Conservation (phyloP, 2,888 invertebrate genomes). For the Cephus runcator region DNA sequence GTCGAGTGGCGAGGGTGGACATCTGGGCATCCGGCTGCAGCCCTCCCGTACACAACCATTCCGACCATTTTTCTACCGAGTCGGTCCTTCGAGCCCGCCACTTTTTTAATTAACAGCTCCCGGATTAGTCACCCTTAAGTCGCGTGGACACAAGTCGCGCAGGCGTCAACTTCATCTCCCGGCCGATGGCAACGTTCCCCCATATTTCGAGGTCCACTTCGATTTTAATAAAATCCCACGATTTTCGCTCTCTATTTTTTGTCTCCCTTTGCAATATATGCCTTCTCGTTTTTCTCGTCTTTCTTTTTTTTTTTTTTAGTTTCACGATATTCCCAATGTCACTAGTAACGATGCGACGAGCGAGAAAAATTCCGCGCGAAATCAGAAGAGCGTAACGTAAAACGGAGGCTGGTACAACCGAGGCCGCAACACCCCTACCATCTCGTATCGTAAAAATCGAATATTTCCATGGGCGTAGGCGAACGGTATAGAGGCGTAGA, state of each 20-base stretch:
- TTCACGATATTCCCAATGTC: slow-evolving; percentile 4
- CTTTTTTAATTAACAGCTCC: slow-evolving; percentile 23
- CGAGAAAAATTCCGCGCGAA: slow-evolving; percentile 10
- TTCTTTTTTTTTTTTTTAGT: neutral
- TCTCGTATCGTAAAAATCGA: slow-evolving; percentile 59
- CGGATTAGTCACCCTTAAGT: slow-evolving; percentile 19
- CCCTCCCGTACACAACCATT: slow-evolving; percentile 7
- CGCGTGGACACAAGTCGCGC: slow-evolving; percentile 7
- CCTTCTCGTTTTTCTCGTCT: neutral
- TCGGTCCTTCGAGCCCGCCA: slow-evolving; percentile 14
- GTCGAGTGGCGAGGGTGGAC: slow-evolving; percentile 34
- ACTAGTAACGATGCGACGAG: slow-evolving; percentile 9
- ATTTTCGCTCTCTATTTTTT: neutral
- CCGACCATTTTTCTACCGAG: slow-evolving; percentile 7
- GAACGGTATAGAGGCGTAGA: slow-evolving; percentile 42
- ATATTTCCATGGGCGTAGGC: slow-evolving; percentile 54
- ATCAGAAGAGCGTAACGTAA: slow-evolving; percentile 30
- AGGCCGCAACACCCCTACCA: slow-evolving; percentile 23
- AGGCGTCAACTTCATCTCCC: neutral
- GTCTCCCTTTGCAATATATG: neutral
- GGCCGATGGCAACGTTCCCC: neutral
- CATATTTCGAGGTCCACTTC: neutral
- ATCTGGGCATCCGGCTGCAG: slow-evolving; percentile 33
- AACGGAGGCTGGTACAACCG: slow-evolving; percentile 30
- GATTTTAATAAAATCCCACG: neutral